A percentile compares a stretch with the other conserved stretches of the same genome.
phyloP scores from a whole-genome alignment of 2,888 invertebrate species.

The Synergus japonicus region DNA sequence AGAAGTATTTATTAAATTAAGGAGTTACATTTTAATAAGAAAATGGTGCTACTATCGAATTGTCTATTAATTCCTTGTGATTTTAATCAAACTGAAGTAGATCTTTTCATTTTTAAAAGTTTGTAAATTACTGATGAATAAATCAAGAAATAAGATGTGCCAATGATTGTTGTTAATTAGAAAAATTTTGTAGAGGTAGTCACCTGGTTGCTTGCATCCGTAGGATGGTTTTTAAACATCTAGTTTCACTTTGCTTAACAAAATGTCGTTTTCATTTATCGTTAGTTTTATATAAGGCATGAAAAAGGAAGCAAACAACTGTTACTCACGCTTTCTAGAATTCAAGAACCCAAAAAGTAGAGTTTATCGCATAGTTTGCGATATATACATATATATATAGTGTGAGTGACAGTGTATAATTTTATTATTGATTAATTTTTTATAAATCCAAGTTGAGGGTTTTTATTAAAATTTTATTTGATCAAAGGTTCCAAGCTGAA shows the following conservation, averaged over 20 bases:
- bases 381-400: background rate
- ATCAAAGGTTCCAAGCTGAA: background rate
- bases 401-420: background rate
- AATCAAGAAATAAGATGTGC: background rate
- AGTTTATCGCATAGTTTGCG: background rate
- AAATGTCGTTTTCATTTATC: conserved; percentile 19
- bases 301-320: background rate
- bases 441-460: background rate
- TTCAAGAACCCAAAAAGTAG: background rate
- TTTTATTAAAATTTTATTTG: background rate
- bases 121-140: conserved; percentile 2
- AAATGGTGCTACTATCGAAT: conserved; percentile 11
- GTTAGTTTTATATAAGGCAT: conserved; percentile 11
- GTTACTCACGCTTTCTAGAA: conserved; percentile 3
- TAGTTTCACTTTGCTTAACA: conserved; percentile 35
- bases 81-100: background rate
- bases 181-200: background rate
- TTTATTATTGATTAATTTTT: background rate
- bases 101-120: background rate
- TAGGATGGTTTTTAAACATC: background rate
- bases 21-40: background rate
- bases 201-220: background rate
- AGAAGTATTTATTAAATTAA: background rate
- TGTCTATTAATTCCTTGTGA: background rate
- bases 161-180: background rate